Evolutionary conservation across 2,113 vertebrate species (phyloP).

Genomic region (Redunca redunca): DNA sequence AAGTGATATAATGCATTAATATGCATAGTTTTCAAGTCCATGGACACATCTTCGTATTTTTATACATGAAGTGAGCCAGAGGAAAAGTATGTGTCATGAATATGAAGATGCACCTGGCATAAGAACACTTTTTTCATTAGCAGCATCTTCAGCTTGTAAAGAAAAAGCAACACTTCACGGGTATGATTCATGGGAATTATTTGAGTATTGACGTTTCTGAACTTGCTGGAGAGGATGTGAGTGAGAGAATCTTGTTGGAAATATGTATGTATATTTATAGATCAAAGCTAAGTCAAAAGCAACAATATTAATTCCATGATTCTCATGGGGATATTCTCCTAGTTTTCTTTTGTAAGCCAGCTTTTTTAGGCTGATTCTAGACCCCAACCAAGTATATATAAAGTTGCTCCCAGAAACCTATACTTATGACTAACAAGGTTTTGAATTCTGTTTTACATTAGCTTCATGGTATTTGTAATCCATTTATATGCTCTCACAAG

Average conservation of each 20-base stretch:
- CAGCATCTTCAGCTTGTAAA: neutral
- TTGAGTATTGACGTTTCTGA: neutral
- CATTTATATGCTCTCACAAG: neutral
- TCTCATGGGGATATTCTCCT: neutral
- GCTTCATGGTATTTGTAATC: neutral
- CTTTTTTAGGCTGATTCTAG: neutral
- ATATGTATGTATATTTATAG: neutral
- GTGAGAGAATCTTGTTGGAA: neutral
- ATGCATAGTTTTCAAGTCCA: neutral
- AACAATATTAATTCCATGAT: neutral
- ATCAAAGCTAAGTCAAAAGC: conserved; percentile 1
- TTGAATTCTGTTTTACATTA: neutral
- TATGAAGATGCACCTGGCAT: neutral
- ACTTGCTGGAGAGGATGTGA: neutral
- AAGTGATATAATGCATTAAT: neutral
- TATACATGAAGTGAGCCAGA: neutral
- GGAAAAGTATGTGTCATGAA: neutral
- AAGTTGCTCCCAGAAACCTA: neutral
- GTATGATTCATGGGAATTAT: conserved; percentile 15
- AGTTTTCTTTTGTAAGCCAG: neutral
- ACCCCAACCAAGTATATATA: neutral
- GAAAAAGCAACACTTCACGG: neutral
- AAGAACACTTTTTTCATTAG: neutral
- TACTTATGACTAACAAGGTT: neutral
- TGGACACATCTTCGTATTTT: neutral